Evolutionary conservation across 2,113 vertebrate genomes (phyloP), one percentile per base, ranked within the genome.

Genomic region (Tautogolabrus adspersus): DNA sequence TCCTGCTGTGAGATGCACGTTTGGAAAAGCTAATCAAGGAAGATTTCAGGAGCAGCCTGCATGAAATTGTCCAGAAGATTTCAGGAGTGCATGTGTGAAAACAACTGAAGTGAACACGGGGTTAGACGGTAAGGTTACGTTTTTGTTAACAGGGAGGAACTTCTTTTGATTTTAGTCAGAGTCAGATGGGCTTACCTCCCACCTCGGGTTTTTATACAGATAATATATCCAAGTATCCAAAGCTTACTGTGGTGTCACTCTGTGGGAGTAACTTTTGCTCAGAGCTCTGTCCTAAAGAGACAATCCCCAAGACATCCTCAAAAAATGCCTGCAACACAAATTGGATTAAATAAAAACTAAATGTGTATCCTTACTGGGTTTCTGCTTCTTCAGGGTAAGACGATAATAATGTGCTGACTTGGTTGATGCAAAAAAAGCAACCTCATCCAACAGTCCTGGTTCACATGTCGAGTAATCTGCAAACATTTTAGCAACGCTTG

Each of bases 91-190:
- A 6, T 6, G 30, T 34, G 30, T 34, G 30, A 34, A 34, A 34
- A 6, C 30, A 34, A 3, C 30, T 5, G 1, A 2, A 34, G 30
- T 34, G 30, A 34, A 26, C 26, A 81, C 57, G 67, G 49, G 68
- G 70, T 73, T 60, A 54, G 66, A 58, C n/a, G 77, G 60, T 84
- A 34, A 34, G 12, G 77, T 68, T 66, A 55, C 49, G 44, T 78
- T 66, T 16, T 79, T 18, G 12, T 54, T 56, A 52, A 70, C 56
- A 4, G 42, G 10, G 42, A 47, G 0, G 34, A 26, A 51, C 47
- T 21, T 67, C 38, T 62, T 52, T 21, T 40, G 38, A 60, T 26
- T 63, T 68, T 59, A 42, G 57, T 71, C 37, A 55, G 49, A 18
- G 38, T 30, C 22, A 60, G 66, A 87, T 46, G 34, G 23, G 37